These are phyloP conservation scores for Toxonevra muliebris DNA, from an alignment of 2,888 invertebrate species.

Conservation along the genomic window DNA sequence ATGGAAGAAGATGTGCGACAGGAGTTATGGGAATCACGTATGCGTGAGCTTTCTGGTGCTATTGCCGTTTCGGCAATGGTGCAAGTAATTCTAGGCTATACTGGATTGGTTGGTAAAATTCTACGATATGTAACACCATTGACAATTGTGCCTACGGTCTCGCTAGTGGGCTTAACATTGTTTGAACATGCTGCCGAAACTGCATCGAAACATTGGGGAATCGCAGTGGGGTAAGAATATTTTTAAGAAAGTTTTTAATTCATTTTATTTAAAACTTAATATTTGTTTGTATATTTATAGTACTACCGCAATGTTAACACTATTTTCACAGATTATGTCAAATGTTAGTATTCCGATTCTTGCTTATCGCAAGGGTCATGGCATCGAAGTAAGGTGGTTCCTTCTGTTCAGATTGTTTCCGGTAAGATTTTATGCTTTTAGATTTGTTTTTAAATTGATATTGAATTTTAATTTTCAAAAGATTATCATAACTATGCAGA, in stretches of 20 bases:
- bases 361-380: slow-evolving; percentile 69
- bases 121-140: slow-evolving; percentile 82
- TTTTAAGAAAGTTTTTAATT: not conserved
- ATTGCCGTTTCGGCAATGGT: slow-evolving; percentile 81
- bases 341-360: slow-evolving; percentile 72
- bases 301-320: slow-evolving; percentile 77
- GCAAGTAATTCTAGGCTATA: slow-evolving; percentile 77
- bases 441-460: no score
- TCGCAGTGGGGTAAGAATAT: slow-evolving; percentile 75
- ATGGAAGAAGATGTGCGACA: slow-evolving; percentile 70
- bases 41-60: slow-evolving; percentile 85
- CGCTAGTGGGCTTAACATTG: slow-evolving; percentile 82
- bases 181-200: slow-evolving; percentile 83
- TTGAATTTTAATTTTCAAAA: no score
- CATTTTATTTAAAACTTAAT: not conserved
- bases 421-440: slow-evolving; percentile 66
- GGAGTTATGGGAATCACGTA: slow-evolving; percentile 77
- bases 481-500: no score
- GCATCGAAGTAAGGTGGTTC: slow-evolving; percentile 71
- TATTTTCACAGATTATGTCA: slow-evolving; percentile 82
- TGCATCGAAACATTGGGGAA: slow-evolving; percentile 86
- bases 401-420: slow-evolving; percentile 83
- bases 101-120: slow-evolving; percentile 79
- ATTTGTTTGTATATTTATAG: slow-evolving; percentile 62
- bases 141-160: slow-evolving; percentile 85